phyloP scores from a whole-genome alignment of 1,140 invertebrate species.

The Heliconius eleuchia region DNA sequence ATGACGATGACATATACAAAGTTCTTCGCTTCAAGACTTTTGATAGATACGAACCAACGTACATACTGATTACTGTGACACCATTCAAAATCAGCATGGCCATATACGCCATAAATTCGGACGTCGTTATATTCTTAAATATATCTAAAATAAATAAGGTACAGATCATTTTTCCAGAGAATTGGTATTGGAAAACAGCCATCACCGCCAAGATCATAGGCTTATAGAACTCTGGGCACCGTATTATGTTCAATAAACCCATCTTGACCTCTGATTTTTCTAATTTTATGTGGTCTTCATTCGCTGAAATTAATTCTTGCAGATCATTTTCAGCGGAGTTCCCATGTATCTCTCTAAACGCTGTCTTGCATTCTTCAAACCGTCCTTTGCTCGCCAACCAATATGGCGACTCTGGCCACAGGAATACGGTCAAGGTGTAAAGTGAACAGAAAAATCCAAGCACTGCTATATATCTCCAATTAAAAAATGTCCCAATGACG shows the following conservation, averaged over 20 bases:
- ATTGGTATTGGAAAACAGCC: slow-evolving; percentile 22
- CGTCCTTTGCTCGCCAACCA: slow-evolving; percentile 50
- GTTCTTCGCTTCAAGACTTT: slow-evolving; percentile 26
- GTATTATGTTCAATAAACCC: slow-evolving; percentile 12
- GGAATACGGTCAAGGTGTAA: slow-evolving; percentile 39
- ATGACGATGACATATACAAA: slow-evolving; percentile 22
- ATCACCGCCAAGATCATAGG: slow-evolving; percentile 16
- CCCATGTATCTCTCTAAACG: slow-evolving; percentile 48
- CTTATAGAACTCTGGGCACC: slow-evolving; percentile 23
- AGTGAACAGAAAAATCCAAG: slow-evolving; percentile 43
- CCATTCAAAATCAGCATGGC: slow-evolving; percentile 36
- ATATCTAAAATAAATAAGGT: slow-evolving; percentile 33
- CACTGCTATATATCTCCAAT: slow-evolving; percentile 52
- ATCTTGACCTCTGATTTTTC: background rate
- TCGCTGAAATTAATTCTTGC: slow-evolving; percentile 37
- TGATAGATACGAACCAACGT: slow-evolving; percentile 27
- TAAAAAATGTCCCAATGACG: slow-evolving; percentile 50
- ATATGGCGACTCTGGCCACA: slow-evolving; percentile 56
- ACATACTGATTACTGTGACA: slow-evolving; percentile 31
- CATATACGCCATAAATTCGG: slow-evolving; percentile 17
- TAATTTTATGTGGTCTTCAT: slow-evolving; percentile 23
- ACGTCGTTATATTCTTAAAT: slow-evolving; percentile 23
- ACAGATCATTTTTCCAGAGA: slow-evolving; percentile 30
- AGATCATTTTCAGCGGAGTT: slow-evolving; percentile 43
- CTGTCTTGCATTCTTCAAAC: slow-evolving; percentile 40